A percentile compares a stretch with the other conserved stretches of the same genome.
Evolutionary conservation across 2,113 vertebrate genomes (phyloP).

Genomic region (Nanorana parkeri): DNA sequence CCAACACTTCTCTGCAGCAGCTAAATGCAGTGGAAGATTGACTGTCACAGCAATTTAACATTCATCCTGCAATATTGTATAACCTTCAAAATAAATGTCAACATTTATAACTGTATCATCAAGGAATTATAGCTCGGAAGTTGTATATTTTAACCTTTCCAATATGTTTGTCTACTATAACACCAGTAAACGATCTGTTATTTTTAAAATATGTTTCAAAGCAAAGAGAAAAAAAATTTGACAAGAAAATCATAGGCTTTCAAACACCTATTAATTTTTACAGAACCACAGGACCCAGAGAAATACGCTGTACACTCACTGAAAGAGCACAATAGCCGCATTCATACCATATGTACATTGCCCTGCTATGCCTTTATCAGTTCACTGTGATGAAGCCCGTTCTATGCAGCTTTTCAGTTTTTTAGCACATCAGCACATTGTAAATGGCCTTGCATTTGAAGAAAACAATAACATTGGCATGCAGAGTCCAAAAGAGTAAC

Average conservation of each 20-base stretch:
- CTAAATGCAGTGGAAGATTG: neutral
- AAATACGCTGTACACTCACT: slow-evolving; percentile 8
- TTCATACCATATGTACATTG: too few relatives aligned
- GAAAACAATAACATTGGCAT: too few relatives aligned
- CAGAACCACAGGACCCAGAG: slow-evolving; percentile 1
- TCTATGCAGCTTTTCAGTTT: too few relatives aligned
- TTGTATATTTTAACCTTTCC: slow-evolving; percentile 48
- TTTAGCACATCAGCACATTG: too few relatives aligned
- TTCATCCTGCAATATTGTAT: slow-evolving; percentile 5
- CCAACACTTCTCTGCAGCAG: neutral
- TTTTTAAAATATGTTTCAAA: slow-evolving; percentile 26
- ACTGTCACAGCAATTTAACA: neutral
- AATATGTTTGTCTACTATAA: slow-evolving; percentile 31
- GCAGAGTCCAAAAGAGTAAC: too few relatives aligned
- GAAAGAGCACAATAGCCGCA: neutral
- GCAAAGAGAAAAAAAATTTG: slow-evolving; percentile 22
- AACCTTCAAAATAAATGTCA: slow-evolving; percentile 50
- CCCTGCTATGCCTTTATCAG: too few relatives aligned
- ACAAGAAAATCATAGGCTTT: slow-evolving; percentile 48
- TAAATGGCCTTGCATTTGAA: too few relatives aligned
- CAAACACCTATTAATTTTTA: slow-evolving; percentile 16
- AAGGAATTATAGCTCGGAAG: slow-evolving; percentile 32
- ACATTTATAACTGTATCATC: slow-evolving; percentile 40
- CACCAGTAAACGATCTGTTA: slow-evolving; percentile 45
- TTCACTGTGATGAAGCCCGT: too few relatives aligned